Evolutionary conservation across 2,113 vertebrate species (phyloP).

Genomic region (Acanthisitta chloris): DNA sequence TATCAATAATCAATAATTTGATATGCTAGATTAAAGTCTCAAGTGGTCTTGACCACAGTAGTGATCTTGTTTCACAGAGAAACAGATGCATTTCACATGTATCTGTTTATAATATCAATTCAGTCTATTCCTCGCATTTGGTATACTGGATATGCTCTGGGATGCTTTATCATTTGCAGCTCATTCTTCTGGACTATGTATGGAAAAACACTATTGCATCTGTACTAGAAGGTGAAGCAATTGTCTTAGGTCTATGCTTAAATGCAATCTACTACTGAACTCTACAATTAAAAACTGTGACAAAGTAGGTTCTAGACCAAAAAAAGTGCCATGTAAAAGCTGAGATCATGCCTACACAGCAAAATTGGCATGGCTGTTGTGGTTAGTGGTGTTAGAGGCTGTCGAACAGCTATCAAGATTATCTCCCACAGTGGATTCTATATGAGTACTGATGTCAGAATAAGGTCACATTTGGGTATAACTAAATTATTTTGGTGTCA

Average conservation of each 20-base stretch:
- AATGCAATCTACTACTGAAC: neutral
- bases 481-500: neutral
- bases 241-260: neutral
- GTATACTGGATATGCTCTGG: neutral
- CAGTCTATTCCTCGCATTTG: neutral
- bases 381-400: neutral
- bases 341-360: neutral
- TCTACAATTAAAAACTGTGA: neutral
- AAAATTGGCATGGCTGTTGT: neutral
- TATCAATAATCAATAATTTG: too few relatives aligned
- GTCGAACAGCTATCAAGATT: neutral
- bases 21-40: neutral
- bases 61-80: neutral
- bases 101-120: neutral
- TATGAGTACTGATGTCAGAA: neutral
- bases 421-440: neutral
- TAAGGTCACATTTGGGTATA: neutral
- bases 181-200: neutral
- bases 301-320: neutral
- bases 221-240: neutral
- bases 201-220: neutral
- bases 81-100: neutral
- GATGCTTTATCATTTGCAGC: neutral
- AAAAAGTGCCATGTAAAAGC: neutral
- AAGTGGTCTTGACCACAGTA: neutral